These are phyloP conservation scores for Strigops habroptila DNA, from an alignment of 2,113 vertebrate species.

Conservation along the genomic window DNA sequence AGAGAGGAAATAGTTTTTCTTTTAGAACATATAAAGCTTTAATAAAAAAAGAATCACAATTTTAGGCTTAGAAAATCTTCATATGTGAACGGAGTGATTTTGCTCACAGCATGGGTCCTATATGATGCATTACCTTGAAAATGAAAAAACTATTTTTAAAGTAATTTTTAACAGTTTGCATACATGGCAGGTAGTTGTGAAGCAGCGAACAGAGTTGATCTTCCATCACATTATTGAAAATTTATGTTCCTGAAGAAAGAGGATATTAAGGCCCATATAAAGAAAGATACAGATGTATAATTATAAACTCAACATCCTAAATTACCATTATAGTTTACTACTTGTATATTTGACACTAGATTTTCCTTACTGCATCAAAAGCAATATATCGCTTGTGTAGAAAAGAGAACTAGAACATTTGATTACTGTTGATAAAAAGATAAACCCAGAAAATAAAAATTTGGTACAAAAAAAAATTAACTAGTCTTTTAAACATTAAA, in stretches of 20 bases:
- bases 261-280: neutral
- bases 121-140: neutral
- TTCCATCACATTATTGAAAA: neutral
- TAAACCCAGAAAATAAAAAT: neutral
- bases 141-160: neutral
- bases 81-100: neutral
- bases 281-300: neutral
- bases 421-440: neutral
- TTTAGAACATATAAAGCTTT: neutral
- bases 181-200: neutral
- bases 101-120: neutral
- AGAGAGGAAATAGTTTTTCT: neutral
- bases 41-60: neutral
- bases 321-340: neutral
- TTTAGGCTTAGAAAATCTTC: neutral
- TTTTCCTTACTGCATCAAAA: neutral
- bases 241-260: neutral
- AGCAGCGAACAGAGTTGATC: neutral
- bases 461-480: neutral
- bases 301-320: neutral
- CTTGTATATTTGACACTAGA: neutral
- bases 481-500: neutral
- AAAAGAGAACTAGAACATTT: neutral
- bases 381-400: neutral
- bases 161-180: neutral